These are phyloP conservation scores for Sebastes kiyomatsui DNA, from an alignment of 2,797 vertebrate species.

Conservation along the genomic window DNA sequence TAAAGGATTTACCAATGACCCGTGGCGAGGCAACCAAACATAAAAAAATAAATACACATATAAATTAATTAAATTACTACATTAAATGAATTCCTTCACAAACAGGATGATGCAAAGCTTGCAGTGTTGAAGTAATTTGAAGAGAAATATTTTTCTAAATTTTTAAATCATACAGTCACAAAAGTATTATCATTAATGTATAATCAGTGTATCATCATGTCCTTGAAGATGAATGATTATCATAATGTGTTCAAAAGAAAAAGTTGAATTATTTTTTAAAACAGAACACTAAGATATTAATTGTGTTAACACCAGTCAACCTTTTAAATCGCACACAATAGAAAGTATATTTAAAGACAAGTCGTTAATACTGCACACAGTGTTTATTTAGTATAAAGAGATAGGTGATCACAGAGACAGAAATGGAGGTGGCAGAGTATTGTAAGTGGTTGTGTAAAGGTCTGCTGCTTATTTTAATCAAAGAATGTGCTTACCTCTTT, in stretches of 20 bases:
- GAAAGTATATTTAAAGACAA: neutral
- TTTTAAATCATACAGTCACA: neutral
- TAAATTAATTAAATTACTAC: neutral
- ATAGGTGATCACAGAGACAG: neutral
- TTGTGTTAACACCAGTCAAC: neutral
- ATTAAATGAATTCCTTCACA: conserved; percentile 19
- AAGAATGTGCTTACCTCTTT: neutral
- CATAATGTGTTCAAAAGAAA: neutral
- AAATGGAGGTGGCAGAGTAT: neutral
- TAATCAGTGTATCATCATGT: neutral
- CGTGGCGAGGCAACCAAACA: conserved; percentile 5
- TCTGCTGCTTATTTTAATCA: neutral
- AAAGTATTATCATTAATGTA: conserved; percentile 8
- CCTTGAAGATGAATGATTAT: conserved; percentile 4
- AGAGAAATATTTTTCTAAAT: neutral
- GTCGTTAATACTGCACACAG: neutral
- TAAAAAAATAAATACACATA: neutral
- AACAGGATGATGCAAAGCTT: conserved; percentile 61
- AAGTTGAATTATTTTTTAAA: neutral
- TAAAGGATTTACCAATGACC: conserved; percentile 35
- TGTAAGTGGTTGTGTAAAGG: neutral
- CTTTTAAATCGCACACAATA: neutral
- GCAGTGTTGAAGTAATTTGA: conserved; percentile 22
- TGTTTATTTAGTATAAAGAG: neutral
- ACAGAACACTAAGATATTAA: neutral